These are phyloP conservation scores for Rhamnusium bicolor DNA, from an alignment of 2,888 invertebrate species.

Conservation along the genomic window DNA sequence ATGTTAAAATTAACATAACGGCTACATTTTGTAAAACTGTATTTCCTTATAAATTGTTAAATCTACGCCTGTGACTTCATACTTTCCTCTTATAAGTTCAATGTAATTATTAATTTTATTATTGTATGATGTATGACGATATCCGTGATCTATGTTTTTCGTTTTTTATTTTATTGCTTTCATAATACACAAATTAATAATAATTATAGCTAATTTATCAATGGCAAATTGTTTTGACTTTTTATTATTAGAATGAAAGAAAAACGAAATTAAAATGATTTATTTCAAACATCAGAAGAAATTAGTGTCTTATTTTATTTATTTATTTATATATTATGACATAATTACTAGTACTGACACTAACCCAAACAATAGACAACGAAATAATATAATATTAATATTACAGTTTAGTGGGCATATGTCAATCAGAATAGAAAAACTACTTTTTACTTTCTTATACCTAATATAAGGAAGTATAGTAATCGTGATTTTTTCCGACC, in stretches of 20 bases:
- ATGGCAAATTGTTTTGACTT: background rate
- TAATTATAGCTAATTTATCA: background rate
- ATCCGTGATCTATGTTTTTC: slow-evolving; percentile 1
- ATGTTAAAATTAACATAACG: too few relatives aligned
- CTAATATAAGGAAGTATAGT: too few relatives aligned
- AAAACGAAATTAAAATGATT: background rate
- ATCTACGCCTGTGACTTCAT: background rate
- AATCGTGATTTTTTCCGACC: too few relatives aligned
- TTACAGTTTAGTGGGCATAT: too few relatives aligned
- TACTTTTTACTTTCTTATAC: too few relatives aligned
- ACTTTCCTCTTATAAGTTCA: background rate
- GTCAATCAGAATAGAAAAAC: too few relatives aligned
- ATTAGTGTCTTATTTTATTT: background rate
- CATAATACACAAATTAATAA: background rate
- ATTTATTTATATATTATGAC: background rate
- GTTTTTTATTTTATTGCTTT: background rate
- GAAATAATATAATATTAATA: background rate
- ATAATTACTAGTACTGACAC: background rate
- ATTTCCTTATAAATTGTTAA: background rate
- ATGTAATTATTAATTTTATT: slow-evolving; percentile 1
- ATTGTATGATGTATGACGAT: background rate
- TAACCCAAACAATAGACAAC: background rate
- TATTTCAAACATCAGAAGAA: background rate
- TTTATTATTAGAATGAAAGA: too few relatives aligned
- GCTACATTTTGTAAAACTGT: background rate